These are phyloP conservation scores for Antitype chi DNA, from an alignment of 2,888 invertebrate species.

Conservation along the genomic window DNA sequence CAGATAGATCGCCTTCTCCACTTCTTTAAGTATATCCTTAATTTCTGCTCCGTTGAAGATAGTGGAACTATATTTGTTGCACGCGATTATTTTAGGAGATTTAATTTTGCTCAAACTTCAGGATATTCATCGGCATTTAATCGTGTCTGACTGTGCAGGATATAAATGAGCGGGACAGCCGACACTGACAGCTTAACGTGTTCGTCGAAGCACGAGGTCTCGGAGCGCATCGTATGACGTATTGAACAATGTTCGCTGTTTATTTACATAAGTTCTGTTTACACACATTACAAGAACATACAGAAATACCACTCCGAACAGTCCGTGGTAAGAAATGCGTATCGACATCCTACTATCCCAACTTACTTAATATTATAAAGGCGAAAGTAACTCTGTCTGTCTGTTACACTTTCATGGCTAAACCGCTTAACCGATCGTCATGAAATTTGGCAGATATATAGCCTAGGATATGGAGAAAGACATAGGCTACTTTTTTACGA, in stretches of 20 bases:
- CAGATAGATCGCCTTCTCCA: background rate
- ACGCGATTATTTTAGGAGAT: background rate
- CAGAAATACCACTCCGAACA: background rate
- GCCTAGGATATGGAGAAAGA: too few relatives aligned
- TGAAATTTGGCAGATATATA: too few relatives aligned
- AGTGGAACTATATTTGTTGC: background rate
- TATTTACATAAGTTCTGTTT: constrained; percentile 24
- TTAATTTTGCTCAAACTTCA: background rate
- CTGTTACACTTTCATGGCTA: too few relatives aligned
- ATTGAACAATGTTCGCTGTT: constrained; percentile 14
- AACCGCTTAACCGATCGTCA: too few relatives aligned
- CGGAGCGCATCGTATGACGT: constrained; percentile 5
- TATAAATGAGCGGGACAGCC: background rate
- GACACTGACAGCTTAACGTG: constrained; percentile 8
- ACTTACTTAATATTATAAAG: too few relatives aligned
- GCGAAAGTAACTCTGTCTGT: too few relatives aligned
- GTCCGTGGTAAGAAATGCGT: background rate
- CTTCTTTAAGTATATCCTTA: background rate
- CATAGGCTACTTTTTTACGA: too few relatives aligned
- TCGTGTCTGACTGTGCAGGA: background rate
- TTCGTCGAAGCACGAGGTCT: background rate
- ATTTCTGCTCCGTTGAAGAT: background rate
- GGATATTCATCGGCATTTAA: background rate
- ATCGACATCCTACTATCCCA: too few relatives aligned
- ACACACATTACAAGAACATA: background rate